These are phyloP conservation scores for Globia sparganii DNA, from an alignment of 2,888 invertebrate species.

Conservation along the genomic window DNA sequence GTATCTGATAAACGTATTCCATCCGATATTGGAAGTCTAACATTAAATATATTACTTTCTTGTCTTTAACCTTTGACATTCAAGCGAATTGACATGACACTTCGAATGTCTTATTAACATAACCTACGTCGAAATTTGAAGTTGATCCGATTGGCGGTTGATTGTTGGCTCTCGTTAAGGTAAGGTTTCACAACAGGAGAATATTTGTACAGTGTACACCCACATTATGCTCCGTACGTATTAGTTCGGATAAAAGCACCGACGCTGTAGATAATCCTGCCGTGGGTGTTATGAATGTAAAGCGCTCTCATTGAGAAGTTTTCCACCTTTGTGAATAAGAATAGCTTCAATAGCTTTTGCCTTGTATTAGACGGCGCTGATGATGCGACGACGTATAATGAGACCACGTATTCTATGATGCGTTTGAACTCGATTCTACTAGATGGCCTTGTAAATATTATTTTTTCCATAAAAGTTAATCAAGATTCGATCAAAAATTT, in stretches of 20 bases:
- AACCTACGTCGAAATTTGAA: not conserved
- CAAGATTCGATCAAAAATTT: slow-evolving; percentile 39
- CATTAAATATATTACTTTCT: slow-evolving; percentile 11
- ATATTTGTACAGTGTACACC: slow-evolving; percentile 5
- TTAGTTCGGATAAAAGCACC: slow-evolving; percentile 31
- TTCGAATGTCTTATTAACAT: slow-evolving; percentile 11
- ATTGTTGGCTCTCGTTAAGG: slow-evolving; percentile 15
- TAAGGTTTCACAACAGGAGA: not conserved
- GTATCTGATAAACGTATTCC: slow-evolving; percentile 1
- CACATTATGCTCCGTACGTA: slow-evolving; percentile 24
- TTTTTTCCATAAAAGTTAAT: slow-evolving; percentile 31
- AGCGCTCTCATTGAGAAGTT: slow-evolving; percentile 47
- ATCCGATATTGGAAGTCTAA: not conserved
- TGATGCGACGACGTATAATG: not conserved
- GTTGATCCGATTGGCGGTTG: slow-evolving; percentile 7
- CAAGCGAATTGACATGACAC: not conserved
- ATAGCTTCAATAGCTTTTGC: slow-evolving; percentile 20
- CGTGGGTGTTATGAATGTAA: slow-evolving; percentile 50
- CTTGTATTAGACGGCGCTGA: slow-evolving; percentile 21
- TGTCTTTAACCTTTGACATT: slow-evolving; percentile 4
- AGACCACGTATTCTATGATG: slow-evolving; percentile 27
- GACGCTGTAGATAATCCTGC: slow-evolving; percentile 37
- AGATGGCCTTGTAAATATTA: not conserved
- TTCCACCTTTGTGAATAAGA: slow-evolving; percentile 41
- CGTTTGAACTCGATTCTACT: not conserved